A percentile compares a stretch with the other conserved stretches of the same genome.
These are phyloP conservation scores for Salvelinus fontinalis DNA, from an alignment of 2,113 vertebrate species.

Conservation along the genomic window DNA sequence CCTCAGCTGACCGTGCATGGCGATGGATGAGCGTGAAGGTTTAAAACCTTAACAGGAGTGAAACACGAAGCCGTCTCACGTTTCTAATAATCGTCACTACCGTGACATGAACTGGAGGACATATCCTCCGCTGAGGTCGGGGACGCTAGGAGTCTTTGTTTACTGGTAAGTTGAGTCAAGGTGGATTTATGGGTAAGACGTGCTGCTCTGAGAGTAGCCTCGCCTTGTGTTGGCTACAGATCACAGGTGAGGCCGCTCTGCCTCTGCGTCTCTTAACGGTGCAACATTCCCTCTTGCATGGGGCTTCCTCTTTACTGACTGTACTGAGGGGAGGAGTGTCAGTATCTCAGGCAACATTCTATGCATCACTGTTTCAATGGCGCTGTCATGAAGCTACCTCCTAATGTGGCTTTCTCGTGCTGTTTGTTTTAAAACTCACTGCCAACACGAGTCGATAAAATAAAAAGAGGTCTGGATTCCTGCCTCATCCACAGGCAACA, in stretches of 20 bases:
- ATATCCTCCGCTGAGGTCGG: too few relatives aligned
- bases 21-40: background rate
- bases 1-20: background rate
- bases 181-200: conserved; percentile 21
- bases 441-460: conserved; percentile 8
- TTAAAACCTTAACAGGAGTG: background rate
- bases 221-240: conserved; percentile 20
- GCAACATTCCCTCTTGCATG: background rate
- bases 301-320: background rate
- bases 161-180: background rate
- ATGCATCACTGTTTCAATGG: conserved; percentile 10
- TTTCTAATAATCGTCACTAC: background rate
- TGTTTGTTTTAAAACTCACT: conserved; percentile 7
- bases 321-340: conserved; percentile 4
- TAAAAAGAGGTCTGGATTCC: background rate
- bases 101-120: background rate
- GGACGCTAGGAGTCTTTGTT: background rate
- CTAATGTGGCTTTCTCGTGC: background rate
- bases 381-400: background rate
- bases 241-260: background rate
- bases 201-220: conserved; percentile 18
- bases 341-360: conserved; percentile 23
- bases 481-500: background rate
- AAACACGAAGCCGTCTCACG: background rate
- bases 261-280: background rate